These are phyloP conservation scores for Apostichopus parvimensis DNA, from an alignment of 35 echinoderm and acorn worm genomes.

Conservation along the genomic window DNA sequence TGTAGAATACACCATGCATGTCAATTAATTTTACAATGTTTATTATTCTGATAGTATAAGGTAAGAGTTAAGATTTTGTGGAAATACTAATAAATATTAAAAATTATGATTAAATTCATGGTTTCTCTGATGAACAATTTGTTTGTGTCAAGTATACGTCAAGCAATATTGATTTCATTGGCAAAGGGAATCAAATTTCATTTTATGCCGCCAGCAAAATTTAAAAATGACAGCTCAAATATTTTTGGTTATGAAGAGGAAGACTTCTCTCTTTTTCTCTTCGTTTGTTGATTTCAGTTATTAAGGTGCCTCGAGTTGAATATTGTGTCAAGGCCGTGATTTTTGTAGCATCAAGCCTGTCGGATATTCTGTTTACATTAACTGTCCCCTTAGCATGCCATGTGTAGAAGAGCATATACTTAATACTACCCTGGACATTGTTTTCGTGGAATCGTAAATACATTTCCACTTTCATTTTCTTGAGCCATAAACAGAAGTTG, in stretches of 20 bases:
- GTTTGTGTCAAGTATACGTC: slow-evolving; percentile 30
- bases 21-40: slow-evolving; percentile 5
- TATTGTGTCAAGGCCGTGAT: not conserved
- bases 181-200: slow-evolving; percentile 27
- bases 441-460: too few species aligned
- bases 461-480: too few species aligned
- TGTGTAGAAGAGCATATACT: too few species aligned
- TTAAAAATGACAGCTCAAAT: slow-evolving; percentile 30
- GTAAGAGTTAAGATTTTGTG: not conserved
- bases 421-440: too few species aligned
- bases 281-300: not conserved
- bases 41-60: not conserved
- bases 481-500: too few species aligned
- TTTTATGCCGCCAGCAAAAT: slow-evolving; percentile 18
- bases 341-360: not conserved
- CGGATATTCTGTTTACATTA: not conserved
- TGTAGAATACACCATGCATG: slow-evolving; percentile 6
- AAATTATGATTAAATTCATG: slow-evolving; percentile 15
- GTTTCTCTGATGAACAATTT: not conserved
- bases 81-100: slow-evolving; percentile 12
- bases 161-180: slow-evolving; percentile 16
- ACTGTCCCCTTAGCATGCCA: not conserved
- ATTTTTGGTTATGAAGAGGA: slow-evolving; percentile 13
- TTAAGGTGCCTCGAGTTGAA: not conserved
- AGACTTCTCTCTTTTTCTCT: not conserved